A percentile compares a stretch with the other conserved stretches of the same genome.
Evolutionary conservation across 92 coral and sea anemone species (phyloP).

Genomic region (Porites rus): DNA sequence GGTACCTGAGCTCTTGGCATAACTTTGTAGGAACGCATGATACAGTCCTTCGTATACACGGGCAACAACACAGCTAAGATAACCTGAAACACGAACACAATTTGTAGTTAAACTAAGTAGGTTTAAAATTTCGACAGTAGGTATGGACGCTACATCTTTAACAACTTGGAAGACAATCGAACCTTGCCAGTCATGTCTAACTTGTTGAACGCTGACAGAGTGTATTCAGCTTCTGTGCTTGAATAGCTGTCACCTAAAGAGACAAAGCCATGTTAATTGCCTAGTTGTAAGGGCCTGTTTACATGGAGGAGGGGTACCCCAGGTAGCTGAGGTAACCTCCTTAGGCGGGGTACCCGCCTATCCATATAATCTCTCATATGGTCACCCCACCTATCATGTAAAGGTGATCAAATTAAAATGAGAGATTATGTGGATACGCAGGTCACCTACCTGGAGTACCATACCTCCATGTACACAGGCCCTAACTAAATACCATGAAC

Average conservation of each 20-base stretch:
- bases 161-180: not conserved
- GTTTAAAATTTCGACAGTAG: not conserved
- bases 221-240: constrained; percentile 56
- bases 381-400: no score
- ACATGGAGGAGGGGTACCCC: no score
- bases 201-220: constrained; percentile 72
- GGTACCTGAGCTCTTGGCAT: constrained; percentile 96
- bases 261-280: not conserved
- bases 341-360: no score
- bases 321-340: no score
- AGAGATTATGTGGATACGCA: no score
- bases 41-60: constrained; percentile 51
- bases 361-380: no score
- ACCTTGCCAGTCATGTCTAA: constrained; percentile 94
- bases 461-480: no score
- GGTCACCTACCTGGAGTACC: no score
- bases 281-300: no score
- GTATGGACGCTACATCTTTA: not conserved
- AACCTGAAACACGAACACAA: constrained; percentile 57
- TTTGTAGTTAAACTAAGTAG: not conserved
- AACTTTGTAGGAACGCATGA: constrained; percentile 83
- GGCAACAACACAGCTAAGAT: constrained; percentile 76
- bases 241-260: constrained; percentile 63
- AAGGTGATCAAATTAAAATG: no score
- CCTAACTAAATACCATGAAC: not conserved